Evolutionary conservation across 2,888 invertebrate species (phyloP).

Genomic region (Bombylius major): DNA sequence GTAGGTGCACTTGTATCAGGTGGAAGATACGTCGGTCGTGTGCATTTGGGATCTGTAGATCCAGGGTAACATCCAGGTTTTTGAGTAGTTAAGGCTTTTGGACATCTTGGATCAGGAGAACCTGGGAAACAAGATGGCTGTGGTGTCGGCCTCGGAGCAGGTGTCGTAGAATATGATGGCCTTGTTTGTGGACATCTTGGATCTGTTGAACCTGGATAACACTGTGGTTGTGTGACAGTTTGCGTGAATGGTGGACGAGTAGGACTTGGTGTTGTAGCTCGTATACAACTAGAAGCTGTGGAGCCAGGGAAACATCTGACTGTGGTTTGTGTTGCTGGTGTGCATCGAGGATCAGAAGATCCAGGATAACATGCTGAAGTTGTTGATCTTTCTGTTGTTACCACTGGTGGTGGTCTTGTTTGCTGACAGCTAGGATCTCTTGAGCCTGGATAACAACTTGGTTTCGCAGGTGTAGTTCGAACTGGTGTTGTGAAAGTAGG

Average conservation of each 20-base stretch:
- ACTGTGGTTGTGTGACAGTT: constrained; percentile 22
- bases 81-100: constrained; percentile 13
- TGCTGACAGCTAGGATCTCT: constrained; percentile 22
- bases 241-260: too few relatives aligned
- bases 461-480: constrained; percentile 17
- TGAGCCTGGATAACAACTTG: constrained; percentile 26
- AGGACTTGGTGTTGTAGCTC: constrained; percentile 15
- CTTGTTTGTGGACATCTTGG: constrained; percentile 27
- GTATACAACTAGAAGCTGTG: constrained; percentile 29
- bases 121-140: constrained; percentile 27
- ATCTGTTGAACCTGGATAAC: constrained; percentile 34
- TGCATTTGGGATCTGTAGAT: neutral
- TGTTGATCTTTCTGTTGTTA: constrained; percentile 11
- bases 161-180: constrained; percentile 1
- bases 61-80: constrained; percentile 17
- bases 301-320: constrained; percentile 32
- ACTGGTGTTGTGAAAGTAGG: constrained; percentile 14
- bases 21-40: neutral
- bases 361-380: constrained; percentile 28
- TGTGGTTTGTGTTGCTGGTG: constrained; percentile 19
- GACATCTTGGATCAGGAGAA: constrained; percentile 27
- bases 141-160: constrained; percentile 5
- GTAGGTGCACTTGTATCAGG: neutral
- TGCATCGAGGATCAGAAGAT: constrained; percentile 27
- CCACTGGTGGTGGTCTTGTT: constrained; percentile 1